Conservation (phyloP, 2,888 invertebrate genomes). For the Meteorus cinctellus region DNA sequence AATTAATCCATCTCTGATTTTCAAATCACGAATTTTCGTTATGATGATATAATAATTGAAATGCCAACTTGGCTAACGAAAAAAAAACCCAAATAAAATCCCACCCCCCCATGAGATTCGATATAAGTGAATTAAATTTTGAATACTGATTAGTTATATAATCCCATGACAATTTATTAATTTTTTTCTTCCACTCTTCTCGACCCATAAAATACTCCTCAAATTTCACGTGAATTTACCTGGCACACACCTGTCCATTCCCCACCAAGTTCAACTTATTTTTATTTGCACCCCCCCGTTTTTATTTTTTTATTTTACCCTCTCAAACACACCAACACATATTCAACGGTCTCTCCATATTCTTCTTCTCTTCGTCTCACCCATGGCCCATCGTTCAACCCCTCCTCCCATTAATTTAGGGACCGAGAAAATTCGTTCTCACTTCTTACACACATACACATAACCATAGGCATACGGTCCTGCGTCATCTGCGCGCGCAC, state of each 20-base stretch:
- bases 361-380: no score
- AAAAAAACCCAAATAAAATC: not conserved
- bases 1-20: not conserved
- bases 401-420: constrained; percentile 73
- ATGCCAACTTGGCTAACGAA: not conserved
- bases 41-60: not conserved
- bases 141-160: not conserved
- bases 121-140: not conserved
- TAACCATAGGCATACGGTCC: constrained; percentile 68
- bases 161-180: constrained; percentile 1
- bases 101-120: not conserved
- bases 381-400: constrained; percentile 64
- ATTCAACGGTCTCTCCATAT: no score
- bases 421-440: constrained; percentile 59
- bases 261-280: constrained; percentile 29
- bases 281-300: not conserved
- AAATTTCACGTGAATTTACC: constrained; percentile 50
- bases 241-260: constrained; percentile 47
- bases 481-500: constrained; percentile 75
- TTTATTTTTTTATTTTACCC: constrained; percentile 29
- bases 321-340: constrained; percentile 48
- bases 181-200: constrained; percentile 65
- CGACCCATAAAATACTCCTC: constrained; percentile 27
- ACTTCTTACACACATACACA: constrained; percentile 56
- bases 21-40: not conserved